Percentiles rank a stretch among this genome's conserved stretches.
phyloP scores from a whole-genome alignment of 2,797 vertebrate species.

The Botia kubotai region DNA sequence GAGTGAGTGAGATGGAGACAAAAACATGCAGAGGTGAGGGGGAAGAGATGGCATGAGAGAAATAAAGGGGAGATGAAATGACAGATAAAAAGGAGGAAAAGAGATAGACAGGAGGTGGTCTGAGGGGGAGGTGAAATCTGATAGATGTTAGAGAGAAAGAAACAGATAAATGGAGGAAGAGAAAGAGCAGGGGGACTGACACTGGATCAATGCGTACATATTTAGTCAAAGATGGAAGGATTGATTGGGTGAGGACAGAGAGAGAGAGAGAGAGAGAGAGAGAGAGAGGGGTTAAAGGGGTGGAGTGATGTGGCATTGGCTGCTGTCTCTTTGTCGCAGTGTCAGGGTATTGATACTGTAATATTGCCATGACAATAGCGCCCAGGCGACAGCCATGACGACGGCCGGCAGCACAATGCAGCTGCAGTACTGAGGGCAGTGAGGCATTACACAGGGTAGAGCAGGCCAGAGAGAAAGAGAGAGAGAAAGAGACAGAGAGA shows the following conservation, averaged over 20 bases:
- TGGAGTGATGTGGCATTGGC: constrained; percentile 80
- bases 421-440: constrained; percentile 81
- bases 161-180: constrained; percentile 44
- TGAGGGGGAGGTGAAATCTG: constrained; percentile 48
- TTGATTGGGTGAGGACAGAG: constrained; percentile 50
- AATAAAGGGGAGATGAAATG: constrained; percentile 52
- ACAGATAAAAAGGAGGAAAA: constrained; percentile 57
- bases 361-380: constrained; percentile 80
- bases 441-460: constrained; percentile 74
- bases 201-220: constrained; percentile 58
- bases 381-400: constrained; percentile 79
- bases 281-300: constrained; percentile 71
- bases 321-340: constrained; percentile 86
- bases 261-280: constrained; percentile 44
- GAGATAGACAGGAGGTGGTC: constrained; percentile 61
- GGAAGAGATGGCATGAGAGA: constrained; percentile 62
- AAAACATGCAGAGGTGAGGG: constrained; percentile 72
- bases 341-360: constrained; percentile 85
- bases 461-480: constrained; percentile 51
- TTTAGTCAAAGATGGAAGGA: constrained; percentile 54
- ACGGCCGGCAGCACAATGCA: constrained; percentile 82
- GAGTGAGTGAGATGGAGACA: constrained; percentile 82
- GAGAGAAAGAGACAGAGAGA: constrained; percentile 53
- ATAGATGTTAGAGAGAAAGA: constrained; percentile 47
- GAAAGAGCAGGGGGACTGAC: constrained; percentile 36